Percentiles rank a stretch among this genome's conserved stretches.
These are phyloP conservation scores for Phoeniculus purpureus DNA, from an alignment of 2,797 vertebrate genomes.

Conservation along the genomic window DNA sequence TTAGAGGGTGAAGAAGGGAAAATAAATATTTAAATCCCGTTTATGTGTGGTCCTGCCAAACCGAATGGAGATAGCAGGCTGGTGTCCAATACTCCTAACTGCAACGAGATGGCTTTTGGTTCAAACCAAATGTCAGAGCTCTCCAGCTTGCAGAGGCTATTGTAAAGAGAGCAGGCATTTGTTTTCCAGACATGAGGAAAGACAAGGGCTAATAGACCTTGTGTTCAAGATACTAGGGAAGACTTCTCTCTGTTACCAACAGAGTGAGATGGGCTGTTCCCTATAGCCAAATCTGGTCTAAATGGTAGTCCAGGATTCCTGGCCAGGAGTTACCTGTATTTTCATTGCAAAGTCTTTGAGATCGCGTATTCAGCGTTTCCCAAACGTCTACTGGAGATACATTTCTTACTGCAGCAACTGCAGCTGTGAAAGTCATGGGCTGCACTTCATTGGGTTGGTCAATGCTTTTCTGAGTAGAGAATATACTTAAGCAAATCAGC, in stretches of 20 bases:
- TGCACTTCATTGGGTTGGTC: not conserved
- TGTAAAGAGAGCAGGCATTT: not conserved
- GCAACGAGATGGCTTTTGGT: not conserved
- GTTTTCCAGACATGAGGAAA: not conserved
- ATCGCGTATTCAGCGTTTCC: not conserved
- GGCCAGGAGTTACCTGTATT: not conserved
- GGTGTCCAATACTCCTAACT: not conserved
- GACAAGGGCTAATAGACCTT: not conserved
- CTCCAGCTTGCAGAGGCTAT: not conserved
- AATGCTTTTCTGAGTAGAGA: not conserved
- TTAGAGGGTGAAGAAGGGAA: not conserved
- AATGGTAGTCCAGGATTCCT: not conserved
- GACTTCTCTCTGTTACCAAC: not conserved
- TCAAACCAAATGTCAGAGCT: not conserved
- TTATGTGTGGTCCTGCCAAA: slow-evolving; percentile 25
- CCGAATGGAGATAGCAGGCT: not conserved
- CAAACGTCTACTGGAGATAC: not conserved
- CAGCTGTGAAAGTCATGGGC: not conserved
- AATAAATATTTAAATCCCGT: slow-evolving; percentile 17
- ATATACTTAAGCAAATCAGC: not conserved
- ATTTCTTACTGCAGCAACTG: not conserved
- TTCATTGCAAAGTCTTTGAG: not conserved
- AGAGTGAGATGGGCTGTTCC: not conserved
- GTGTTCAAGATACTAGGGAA: not conserved
- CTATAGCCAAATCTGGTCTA: not conserved